Conservation (phyloP, 2,113 vertebrate genomes). For the Protomyctophum bolini region DNA sequence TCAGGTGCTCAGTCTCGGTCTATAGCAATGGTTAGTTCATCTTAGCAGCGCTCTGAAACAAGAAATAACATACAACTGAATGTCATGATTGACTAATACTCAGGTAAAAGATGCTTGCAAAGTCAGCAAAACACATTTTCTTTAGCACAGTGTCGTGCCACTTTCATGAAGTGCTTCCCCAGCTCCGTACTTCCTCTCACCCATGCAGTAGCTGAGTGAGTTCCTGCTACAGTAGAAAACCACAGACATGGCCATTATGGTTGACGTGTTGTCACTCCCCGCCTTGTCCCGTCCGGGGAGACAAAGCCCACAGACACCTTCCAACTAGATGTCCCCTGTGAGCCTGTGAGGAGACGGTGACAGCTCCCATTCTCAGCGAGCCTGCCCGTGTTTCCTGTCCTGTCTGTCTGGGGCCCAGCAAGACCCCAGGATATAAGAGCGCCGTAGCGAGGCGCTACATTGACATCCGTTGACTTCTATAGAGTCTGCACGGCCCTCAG, state of each 20-base stretch:
- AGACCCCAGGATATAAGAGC: conserved; percentile 59
- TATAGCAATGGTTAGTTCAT: too few relatives aligned
- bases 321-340: conserved; percentile 13
- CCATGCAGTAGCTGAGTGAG: background rate
- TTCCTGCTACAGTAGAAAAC: conserved; percentile 35
- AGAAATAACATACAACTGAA: too few relatives aligned
- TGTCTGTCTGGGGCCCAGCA: conserved; percentile 50
- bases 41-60: too few relatives aligned
- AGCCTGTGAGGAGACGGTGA: conserved; percentile 18
- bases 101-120: too few relatives aligned
- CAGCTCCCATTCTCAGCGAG: background rate
- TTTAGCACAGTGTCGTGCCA: too few relatives aligned
- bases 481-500: conserved; percentile 4
- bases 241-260: conserved; percentile 31
- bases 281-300: conserved; percentile 41
- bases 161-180: too few relatives aligned
- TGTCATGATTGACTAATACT: too few relatives aligned
- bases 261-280: conserved; percentile 46
- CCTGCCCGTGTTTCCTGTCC: background rate
- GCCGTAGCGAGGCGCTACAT: conserved; percentile 30
- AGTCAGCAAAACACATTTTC: too few relatives aligned
- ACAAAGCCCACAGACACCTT: conserved; percentile 40
- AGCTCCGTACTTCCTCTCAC: background rate
- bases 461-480: conserved; percentile 41
- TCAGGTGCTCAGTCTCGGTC: too few relatives aligned